These are phyloP conservation scores for Volucella inanis DNA, from an alignment of 2,888 invertebrate genomes.

Conservation along the genomic window DNA sequence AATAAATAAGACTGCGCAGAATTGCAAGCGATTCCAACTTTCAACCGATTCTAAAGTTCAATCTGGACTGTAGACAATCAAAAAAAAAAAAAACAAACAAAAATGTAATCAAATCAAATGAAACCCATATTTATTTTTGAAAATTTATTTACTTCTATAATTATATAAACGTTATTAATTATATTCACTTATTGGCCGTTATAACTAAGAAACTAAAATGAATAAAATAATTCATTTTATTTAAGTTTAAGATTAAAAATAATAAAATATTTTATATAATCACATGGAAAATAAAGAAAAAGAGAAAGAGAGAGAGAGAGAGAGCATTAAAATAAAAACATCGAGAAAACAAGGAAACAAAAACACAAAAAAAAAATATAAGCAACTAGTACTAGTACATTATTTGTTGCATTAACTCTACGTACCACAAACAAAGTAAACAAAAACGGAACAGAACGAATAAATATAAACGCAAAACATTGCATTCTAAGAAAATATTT, in stretches of 20 bases:
- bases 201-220: conserved; percentile 66
- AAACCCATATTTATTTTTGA: conserved; percentile 62
- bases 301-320: conserved; percentile 50
- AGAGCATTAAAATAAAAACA: conserved; percentile 19
- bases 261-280: conserved; percentile 66
- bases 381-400: conserved; percentile 34
- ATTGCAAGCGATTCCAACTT: too few relatives aligned
- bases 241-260: conserved; percentile 56
- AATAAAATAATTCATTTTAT: conserved; percentile 59
- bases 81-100: too few relatives aligned
- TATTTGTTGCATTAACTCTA: conserved; percentile 58
- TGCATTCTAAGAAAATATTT: conserved; percentile 65
- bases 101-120: background rate
- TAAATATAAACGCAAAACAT: conserved; percentile 41
- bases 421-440: conserved; percentile 37
- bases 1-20: too few relatives aligned
- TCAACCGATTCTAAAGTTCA: too few relatives aligned
- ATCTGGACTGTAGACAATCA: too few relatives aligned
- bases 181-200: conserved; percentile 74
- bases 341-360: conserved; percentile 16
- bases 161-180: conserved; percentile 74
- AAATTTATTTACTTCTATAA: conserved; percentile 74
- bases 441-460: background rate
- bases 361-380: conserved; percentile 14
- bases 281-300: conserved; percentile 67